Conservation (phyloP, 2,888 invertebrate genomes). For the Hipparchia sbordonii region DNA sequence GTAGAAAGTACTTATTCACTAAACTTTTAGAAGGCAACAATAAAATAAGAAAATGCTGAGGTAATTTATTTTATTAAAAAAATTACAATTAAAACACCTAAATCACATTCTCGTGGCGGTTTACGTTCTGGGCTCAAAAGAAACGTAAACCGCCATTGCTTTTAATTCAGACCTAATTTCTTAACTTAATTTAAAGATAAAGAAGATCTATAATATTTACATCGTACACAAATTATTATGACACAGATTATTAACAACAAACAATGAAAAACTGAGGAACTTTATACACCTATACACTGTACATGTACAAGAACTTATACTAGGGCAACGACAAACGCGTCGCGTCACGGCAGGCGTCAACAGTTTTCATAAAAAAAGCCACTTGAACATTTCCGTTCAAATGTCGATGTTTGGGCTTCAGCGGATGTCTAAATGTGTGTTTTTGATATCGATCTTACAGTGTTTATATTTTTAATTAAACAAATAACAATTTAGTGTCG, state of each 20-base stretch:
- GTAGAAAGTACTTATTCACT: too few relatives aligned
- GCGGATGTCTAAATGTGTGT: too few relatives aligned
- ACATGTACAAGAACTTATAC: conserved; percentile 43
- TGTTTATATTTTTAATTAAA: too few relatives aligned
- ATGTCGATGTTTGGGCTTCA: neutral
- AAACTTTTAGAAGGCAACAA: neutral
- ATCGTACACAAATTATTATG: conserved; percentile 24
- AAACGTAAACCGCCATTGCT: conserved; percentile 70
- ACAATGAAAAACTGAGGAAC: conserved; percentile 57
- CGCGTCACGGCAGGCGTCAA: neutral
- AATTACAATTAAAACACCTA: conserved; percentile 41
- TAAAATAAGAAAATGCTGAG: conserved; percentile 25
- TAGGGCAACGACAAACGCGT: neutral
- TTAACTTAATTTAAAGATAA: conserved; percentile 17
- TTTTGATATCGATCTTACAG: too few relatives aligned
- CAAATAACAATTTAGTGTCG: too few relatives aligned
- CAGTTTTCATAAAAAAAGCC: neutral
- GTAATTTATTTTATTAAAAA: conserved; percentile 56
- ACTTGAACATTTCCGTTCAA: neutral
- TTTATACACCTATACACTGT: conserved; percentile 57
- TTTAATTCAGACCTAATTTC: conserved; percentile 5
- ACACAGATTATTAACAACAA: conserved; percentile 44
- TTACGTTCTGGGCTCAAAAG: conserved; percentile 77
- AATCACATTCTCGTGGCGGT: conserved; percentile 45
- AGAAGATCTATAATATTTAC: conserved; percentile 41